These are phyloP conservation scores for Nymphalis polychloros DNA, from an alignment of 2,888 invertebrate genomes.

Conservation along the genomic window DNA sequence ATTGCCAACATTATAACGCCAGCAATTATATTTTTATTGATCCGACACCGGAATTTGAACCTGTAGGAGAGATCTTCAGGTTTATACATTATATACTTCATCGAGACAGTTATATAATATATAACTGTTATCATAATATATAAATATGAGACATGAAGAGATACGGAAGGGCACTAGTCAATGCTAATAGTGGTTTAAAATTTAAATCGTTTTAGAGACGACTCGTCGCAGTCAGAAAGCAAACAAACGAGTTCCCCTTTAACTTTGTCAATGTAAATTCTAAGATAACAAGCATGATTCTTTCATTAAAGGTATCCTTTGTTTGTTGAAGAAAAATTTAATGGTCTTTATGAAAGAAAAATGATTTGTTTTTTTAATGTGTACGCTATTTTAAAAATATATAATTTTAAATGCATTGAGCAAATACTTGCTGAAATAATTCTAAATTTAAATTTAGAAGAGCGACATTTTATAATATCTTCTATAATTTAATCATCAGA, in stretches of 20 bases:
- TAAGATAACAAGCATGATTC: slow-evolving; percentile 26
- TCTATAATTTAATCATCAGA: too few relatives aligned
- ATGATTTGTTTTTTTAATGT: slow-evolving; percentile 3
- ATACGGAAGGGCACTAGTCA: not conserved
- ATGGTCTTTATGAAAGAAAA: slow-evolving; percentile 17
- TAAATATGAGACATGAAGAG: not conserved
- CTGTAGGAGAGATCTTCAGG: too few relatives aligned
- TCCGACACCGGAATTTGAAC: too few relatives aligned
- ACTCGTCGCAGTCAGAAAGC: not conserved
- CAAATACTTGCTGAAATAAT: too few relatives aligned
- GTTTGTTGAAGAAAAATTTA: slow-evolving; percentile 19
- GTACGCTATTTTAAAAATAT: not conserved
- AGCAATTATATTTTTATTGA: too few relatives aligned
- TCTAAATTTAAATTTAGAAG: too few relatives aligned
- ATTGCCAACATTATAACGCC: too few relatives aligned
- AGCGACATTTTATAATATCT: too few relatives aligned
- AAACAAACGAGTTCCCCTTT: slow-evolving; percentile 9
- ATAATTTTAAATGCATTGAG: too few relatives aligned
- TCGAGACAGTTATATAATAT: too few relatives aligned
- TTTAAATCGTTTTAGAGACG: slow-evolving; percentile 11
- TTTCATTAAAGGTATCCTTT: slow-evolving; percentile 13
- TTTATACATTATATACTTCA: too few relatives aligned
- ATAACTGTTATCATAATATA: too few relatives aligned
- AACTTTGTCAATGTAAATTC: slow-evolving; percentile 20
- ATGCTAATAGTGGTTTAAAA: slow-evolving; percentile 11